These are phyloP conservation scores for Gymnopithys bicolor DNA, from an alignment of 2,797 vertebrate genomes.

Conservation along the genomic window DNA sequence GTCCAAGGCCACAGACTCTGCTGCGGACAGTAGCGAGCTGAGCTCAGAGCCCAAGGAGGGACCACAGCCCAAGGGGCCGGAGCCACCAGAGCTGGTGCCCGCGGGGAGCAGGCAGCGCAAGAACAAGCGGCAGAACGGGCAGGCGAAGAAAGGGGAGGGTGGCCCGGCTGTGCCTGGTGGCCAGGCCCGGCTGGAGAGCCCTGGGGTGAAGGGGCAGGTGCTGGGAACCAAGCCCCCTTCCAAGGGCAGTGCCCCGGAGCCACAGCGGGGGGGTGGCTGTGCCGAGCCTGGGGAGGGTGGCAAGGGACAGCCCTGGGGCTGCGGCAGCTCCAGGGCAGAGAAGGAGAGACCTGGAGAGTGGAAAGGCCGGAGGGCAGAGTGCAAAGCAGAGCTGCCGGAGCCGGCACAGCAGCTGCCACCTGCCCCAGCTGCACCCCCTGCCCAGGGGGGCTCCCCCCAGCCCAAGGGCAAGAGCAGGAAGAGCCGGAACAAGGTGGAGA, in stretches of 20 bases:
- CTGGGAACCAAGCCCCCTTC: constrained; percentile 60
- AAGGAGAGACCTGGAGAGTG: constrained; percentile 72
- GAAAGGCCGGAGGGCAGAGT: constrained; percentile 67
- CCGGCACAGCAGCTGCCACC: constrained; percentile 32
- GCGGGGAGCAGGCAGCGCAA: constrained; percentile 85
- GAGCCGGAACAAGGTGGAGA: constrained; percentile 93
- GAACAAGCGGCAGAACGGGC: constrained; percentile 85
- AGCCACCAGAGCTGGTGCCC: constrained; percentile 69
- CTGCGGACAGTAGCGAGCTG: constrained; percentile 26
- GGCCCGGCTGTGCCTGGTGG: accelerated
- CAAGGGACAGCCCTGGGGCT: constrained; percentile 67
- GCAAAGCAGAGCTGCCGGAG: constrained; percentile 70
- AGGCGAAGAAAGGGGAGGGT: constrained; percentile 69
- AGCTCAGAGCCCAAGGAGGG: constrained; percentile 70
- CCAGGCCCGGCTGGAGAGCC: constrained; percentile 41
- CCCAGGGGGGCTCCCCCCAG: constrained; percentile 79
- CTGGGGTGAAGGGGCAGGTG: constrained; percentile 62
- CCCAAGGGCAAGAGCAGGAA: constrained; percentile 92
- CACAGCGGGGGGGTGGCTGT: background rate
- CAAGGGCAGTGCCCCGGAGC: background rate
- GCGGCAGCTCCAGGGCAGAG: constrained; percentile 14
- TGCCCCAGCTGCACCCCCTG: background rate
- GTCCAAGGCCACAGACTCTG: constrained; percentile 83
- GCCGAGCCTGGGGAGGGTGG: constrained; percentile 17
- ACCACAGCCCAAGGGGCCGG: constrained; percentile 76